Percentiles rank a stretch among this genome's conserved stretches.
Evolutionary conservation across 1,140 invertebrate genomes (phyloP).

Genomic region (Mizuhopecten yessoensis): DNA sequence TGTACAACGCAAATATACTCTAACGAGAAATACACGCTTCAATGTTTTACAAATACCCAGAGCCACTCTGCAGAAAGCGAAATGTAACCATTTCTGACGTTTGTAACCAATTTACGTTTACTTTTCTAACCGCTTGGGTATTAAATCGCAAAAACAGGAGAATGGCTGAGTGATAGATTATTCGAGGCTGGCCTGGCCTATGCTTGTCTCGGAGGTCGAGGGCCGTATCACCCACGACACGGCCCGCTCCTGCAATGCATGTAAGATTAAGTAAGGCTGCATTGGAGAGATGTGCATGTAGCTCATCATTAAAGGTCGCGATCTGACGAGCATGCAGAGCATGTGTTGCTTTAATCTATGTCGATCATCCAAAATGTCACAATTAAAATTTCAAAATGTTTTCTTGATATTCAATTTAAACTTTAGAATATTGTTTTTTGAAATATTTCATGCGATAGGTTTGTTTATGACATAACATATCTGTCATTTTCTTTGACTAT

Average conservation of each 20-base stretch:
- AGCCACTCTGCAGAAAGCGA: neutral
- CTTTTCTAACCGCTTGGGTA: neutral
- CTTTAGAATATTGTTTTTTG: neutral
- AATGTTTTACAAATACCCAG: conserved; percentile 32
- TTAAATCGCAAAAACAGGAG: conserved; percentile 26
- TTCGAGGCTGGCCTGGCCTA: neutral
- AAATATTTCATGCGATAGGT: conserved; percentile 18
- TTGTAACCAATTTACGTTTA: neutral
- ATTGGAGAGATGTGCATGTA: neutral
- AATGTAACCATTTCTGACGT: neutral
- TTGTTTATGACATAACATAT: conserved; percentile 40
- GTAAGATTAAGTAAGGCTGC: neutral
- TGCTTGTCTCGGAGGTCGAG: neutral
- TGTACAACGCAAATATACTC: neutral
- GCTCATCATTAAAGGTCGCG: conserved; percentile 25
- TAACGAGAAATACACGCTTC: neutral
- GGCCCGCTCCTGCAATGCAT: neutral
- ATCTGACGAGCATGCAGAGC: neutral
- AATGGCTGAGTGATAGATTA: neutral
- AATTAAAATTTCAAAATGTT: conserved; percentile 36
- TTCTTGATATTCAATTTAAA: conserved; percentile 40
- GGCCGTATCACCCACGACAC: neutral
- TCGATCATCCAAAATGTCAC: neutral
- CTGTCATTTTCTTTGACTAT: conserved; percentile 8
- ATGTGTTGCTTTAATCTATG: conserved; percentile 3